These are phyloP conservation scores for Eolophus roseicapilla DNA, from an alignment of 2,113 vertebrate genomes.

Conservation along the genomic window DNA sequence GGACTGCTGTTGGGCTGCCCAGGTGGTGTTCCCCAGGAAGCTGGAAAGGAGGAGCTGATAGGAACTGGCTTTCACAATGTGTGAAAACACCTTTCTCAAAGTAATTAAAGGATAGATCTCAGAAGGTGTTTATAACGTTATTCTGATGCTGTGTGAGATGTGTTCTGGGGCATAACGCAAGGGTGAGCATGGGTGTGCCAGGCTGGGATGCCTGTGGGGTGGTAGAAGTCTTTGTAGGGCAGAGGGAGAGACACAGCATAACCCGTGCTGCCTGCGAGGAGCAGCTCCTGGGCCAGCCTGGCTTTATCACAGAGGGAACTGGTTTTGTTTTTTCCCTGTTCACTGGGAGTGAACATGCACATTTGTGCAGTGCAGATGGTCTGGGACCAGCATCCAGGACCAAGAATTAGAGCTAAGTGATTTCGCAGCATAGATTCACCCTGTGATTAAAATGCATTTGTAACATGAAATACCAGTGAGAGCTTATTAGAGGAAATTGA, in stretches of 20 bases:
- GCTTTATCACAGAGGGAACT: background rate
- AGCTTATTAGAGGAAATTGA: background rate
- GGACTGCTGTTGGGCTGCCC: background rate
- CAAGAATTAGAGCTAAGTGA: background rate
- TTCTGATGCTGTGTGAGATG: accelerated
- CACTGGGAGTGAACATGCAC: background rate
- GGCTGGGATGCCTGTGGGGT: background rate
- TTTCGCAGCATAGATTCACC: background rate
- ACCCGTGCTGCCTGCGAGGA: accelerated
- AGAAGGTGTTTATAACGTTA: background rate
- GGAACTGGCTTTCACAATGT: background rate
- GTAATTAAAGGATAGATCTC: background rate
- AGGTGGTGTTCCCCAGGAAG: background rate
- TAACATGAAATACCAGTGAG: background rate
- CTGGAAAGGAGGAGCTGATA: background rate
- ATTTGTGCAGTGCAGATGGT: background rate
- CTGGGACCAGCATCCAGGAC: background rate
- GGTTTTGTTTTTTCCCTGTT: background rate
- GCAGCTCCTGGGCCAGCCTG: background rate
- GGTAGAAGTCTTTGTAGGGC: background rate
- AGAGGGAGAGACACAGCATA: background rate
- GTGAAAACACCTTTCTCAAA: background rate
- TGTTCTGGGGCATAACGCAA: background rate
- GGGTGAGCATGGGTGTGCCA: background rate
- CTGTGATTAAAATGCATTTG: background rate